Evolutionary conservation across 2,113 vertebrate species (phyloP).

Genomic region (Bubo blakistoni): DNA sequence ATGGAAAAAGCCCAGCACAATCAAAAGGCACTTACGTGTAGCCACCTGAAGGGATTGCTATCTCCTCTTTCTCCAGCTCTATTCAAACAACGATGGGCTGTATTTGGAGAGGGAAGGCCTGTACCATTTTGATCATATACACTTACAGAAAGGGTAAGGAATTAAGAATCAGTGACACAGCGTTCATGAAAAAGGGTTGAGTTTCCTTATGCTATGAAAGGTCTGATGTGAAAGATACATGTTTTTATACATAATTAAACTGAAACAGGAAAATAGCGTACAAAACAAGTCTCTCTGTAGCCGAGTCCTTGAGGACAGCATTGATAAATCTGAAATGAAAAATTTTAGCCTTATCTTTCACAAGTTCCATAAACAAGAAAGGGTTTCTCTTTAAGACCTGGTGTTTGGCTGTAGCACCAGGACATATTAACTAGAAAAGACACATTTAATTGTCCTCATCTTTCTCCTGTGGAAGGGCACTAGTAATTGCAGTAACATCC

Average conservation of each 20-base stretch:
- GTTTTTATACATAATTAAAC: background rate
- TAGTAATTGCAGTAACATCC: background rate
- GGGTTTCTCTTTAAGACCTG: background rate
- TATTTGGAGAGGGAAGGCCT: background rate
- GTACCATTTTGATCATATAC: background rate
- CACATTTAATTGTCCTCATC: background rate
- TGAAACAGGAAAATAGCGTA: background rate
- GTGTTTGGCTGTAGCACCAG: background rate
- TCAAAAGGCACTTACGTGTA: background rate
- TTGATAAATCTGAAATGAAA: background rate
- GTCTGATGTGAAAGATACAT: background rate
- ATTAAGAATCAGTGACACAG: background rate
- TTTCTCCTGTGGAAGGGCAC: background rate
- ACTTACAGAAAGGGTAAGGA: background rate
- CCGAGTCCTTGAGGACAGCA: background rate
- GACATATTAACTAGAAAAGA: background rate
- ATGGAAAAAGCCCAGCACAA: background rate
- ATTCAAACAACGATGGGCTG: background rate
- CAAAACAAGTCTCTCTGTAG: background rate
- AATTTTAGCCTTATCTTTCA: background rate
- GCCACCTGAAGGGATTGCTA: background rate
- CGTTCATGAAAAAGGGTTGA: background rate
- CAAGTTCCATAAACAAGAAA: background rate
- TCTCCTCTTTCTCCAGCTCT: background rate
- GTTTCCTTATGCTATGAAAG: background rate